Evolutionary conservation across 2,797 vertebrate genomes (phyloP), one percentile per base, ranked within the genome.

Genomic region (Buceros bicornis): DNA sequence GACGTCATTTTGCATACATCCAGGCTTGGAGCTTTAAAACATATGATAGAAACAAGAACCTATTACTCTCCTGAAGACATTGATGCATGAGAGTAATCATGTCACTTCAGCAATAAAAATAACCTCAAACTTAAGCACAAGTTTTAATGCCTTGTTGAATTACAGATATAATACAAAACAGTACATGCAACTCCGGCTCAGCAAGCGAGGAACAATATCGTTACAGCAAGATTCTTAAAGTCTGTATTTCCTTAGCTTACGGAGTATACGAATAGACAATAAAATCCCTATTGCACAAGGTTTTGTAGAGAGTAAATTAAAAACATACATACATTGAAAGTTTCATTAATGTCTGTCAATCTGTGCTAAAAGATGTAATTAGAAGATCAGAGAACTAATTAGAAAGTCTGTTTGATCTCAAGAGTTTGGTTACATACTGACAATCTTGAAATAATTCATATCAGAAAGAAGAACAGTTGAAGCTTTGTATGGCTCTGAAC

Each of bases 381-480:
- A 95, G 57, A 87, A 92, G 88, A 97, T 95, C 83, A 97, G 64
- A 95, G 81, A 78, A 53, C 67, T 89, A 92, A 93, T 95, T 95
- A 90, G 84, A 81, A 94, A 95, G 54, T 84, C 93, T 80, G 67
- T 95, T 93, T 93, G 86, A 91, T 93, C 92, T 95, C 84, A 69
- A 91, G 61, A 87, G 64, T 96, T 93, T 94, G 69, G 80, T 65
- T 96, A 94, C 56, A 57, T 86, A 62, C 54, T 43, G 35, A 72
- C 85, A 82, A 93, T 94, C 81, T 70, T 95, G 73, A 96, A 96
- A 95, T 76, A 73, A 92, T 78, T 92, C 67, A 48, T 91, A 96
- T 88, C 89, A 95, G 90, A 89, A 97, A 89, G 78, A 74, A 95
- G 65, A 95, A 89, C 50, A 21, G 47, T 69, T 94, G 89, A 95